Evolutionary conservation across 2,113 vertebrate genomes (phyloP).

Genomic region (Podocnemis expansa): DNA sequence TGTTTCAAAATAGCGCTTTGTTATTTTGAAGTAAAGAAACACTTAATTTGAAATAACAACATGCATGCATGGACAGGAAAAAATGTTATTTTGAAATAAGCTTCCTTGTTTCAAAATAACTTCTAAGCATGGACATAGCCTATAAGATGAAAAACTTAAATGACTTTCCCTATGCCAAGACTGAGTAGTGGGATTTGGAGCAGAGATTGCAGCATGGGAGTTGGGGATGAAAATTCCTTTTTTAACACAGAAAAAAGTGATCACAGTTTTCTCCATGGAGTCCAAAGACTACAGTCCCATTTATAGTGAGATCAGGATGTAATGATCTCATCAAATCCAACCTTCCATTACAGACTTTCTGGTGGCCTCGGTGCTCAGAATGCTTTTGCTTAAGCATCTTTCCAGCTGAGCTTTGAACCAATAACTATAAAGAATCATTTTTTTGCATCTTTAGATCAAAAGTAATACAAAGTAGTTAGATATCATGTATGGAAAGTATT

Average conservation of each 20-base stretch:
- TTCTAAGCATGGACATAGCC: too few species aligned
- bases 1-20: too few species aligned
- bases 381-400: constrained; percentile 28
- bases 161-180: neutral
- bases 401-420: constrained; percentile 39
- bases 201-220: neutral
- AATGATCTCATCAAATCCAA: constrained; percentile 45
- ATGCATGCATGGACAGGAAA: too few species aligned
- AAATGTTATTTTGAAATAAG: too few species aligned
- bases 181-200: neutral
- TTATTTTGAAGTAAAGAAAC: too few species aligned
- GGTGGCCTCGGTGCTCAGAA: constrained; percentile 43
- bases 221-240: neutral
- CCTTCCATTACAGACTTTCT: constrained; percentile 42
- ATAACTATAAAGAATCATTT: constrained; percentile 14
- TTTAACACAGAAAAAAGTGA: neutral
- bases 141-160: neutral
- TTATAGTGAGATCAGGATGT: constrained; percentile 36
- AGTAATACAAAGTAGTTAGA: constrained; percentile 18
- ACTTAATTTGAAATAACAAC: too few species aligned
- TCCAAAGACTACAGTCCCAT: constrained; percentile 57
- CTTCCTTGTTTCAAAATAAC: too few species aligned
- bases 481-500: constrained; percentile 13
- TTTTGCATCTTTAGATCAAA: constrained; percentile 38
- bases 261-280: constrained; percentile 13